Evolutionary conservation across 2,113 vertebrate genomes (phyloP), one percentile per base, ranked within the genome.

Genomic region (Trochalopteron elliotii): DNA sequence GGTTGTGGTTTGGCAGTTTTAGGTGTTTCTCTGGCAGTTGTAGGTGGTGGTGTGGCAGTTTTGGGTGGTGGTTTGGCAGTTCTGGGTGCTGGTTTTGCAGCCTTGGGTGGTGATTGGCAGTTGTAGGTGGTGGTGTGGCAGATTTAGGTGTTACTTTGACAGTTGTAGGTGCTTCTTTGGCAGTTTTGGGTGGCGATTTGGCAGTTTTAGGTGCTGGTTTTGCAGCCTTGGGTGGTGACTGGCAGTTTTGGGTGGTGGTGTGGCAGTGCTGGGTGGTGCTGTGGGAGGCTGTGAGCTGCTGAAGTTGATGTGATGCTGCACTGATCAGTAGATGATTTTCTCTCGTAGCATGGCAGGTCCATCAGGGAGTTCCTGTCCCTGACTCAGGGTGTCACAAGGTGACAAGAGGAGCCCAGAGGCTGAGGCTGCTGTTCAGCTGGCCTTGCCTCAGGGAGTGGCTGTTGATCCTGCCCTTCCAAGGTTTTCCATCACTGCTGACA

Each of bases 171-270:
- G 28, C 23, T 47, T 23, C 22, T 23, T 35, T 47, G 55, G 20
- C n/a, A 60, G 27, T 4, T 60, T 3, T 39, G 2, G 22, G 8
- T 33, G 28, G 5, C 14, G 19, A 0, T 11, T 39, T 40, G 23
- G 28, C 5, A 33, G 17, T 3, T 77, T 25, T 21, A 2, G 47
- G 11, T 13, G 16, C 1, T 15, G 5, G 9, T 28, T 28, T 52
- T 25, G 18, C 4, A 35, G 14, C 0, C 53, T 1, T 53, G 1
- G 24, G 11, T 15, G 31, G 0, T 52, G 6, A 1, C 10, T 45
- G 16, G 11, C n/a, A 68, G 21, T 1, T 56, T 2, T 30, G 3
- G 19, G 45, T 28, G 45, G 5, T 39, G 12, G 0, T 40, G 23
- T 47, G 55, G n/a, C 42, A 60, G 27, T 3, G 50, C 9, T 27